Evolutionary conservation across 2,113 vertebrate genomes (phyloP), one percentile per base, ranked within the genome.

Genomic region (Hirundichthys speculiger): DNA sequence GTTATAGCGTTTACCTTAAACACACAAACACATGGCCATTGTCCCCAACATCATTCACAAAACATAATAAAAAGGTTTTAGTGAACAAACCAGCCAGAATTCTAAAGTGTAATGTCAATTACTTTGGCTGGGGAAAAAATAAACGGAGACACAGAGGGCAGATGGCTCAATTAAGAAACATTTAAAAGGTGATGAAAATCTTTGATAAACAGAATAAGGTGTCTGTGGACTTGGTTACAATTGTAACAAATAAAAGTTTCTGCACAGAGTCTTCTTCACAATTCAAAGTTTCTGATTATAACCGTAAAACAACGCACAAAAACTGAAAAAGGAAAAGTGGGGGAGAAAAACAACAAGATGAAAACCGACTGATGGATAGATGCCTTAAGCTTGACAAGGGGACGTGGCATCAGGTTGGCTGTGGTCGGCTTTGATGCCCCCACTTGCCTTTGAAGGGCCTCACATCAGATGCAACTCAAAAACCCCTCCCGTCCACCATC

Each of bases 1-100:
- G 65, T 96, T 98, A 2, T 99, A 98, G 7, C 96, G 94, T 82
- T 99, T 99, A 75, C 96, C 98, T 99, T 86, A 56, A 50, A 93
- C 48, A n/a, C n/a, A 86, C 22, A 77, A 63, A 64, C 15, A 40
- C 0, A 62, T 22, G 0, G 1, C 24, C 16, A n/a, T 3, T 40
- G 13, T 30, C 30, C 39, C 13, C 27, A 9, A 21, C 3, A 5
- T 48, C 41, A 40, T 30, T 41, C 30, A 21, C 16, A 8, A 30
- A 34, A 30, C n/a, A 13, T 16, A 2, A 38, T 2, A 12, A 34
- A 12, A 45, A 24, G 1, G 13, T 48, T 47, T 13, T 41, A 13
- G 3, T 14, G n/a, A 13, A 34, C 3, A 27, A 34, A 34, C 7
- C 30, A 34, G 30, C 30, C 30, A 34, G 1, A 34, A 34, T 9